Conservation (phyloP, 2,888 invertebrate genomes). For the Napeogenes sylphis region DNA sequence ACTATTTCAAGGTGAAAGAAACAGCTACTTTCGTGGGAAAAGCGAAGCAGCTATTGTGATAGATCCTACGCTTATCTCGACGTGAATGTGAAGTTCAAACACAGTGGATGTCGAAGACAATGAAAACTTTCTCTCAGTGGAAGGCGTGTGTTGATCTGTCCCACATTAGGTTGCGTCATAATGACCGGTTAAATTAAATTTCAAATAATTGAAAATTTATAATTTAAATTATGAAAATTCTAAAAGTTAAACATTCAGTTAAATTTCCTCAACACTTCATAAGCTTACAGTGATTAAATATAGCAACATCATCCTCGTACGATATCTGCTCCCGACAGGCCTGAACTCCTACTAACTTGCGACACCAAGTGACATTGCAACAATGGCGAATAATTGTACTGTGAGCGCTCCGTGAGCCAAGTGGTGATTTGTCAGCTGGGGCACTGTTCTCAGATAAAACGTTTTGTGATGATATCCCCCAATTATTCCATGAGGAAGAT, state of each 20-base stretch:
- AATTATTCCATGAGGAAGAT: slow-evolving; percentile 1
- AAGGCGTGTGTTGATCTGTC: slow-evolving; percentile 31
- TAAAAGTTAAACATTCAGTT: not conserved
- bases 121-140: slow-evolving; percentile 47
- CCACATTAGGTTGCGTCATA: slow-evolving; percentile 49
- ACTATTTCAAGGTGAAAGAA: too few relatives aligned
- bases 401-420: slow-evolving; percentile 12
- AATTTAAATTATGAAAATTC: too few relatives aligned
- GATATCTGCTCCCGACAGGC: slow-evolving; percentile 27
- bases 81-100: slow-evolving; percentile 6
- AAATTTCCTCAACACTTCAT: not conserved
- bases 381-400: slow-evolving; percentile 21
- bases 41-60: too few relatives aligned
- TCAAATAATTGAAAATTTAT: slow-evolving; percentile 21
- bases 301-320: slow-evolving; percentile 39
- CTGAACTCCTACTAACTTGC: slow-evolving; percentile 11
- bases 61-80: slow-evolving; percentile 3
- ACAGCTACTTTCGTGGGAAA: too few relatives aligned
- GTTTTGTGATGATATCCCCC: slow-evolving; percentile 9
- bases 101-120: slow-evolving; percentile 35
- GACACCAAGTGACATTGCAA: slow-evolving; percentile 20
- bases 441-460: slow-evolving; percentile 11
- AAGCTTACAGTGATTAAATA: slow-evolving; percentile 36
- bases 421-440: slow-evolving; percentile 23
- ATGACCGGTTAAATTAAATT: slow-evolving; percentile 36